Evolutionary conservation across 2,113 vertebrate species (phyloP).

Genomic region (Chrysemys picta): DNA sequence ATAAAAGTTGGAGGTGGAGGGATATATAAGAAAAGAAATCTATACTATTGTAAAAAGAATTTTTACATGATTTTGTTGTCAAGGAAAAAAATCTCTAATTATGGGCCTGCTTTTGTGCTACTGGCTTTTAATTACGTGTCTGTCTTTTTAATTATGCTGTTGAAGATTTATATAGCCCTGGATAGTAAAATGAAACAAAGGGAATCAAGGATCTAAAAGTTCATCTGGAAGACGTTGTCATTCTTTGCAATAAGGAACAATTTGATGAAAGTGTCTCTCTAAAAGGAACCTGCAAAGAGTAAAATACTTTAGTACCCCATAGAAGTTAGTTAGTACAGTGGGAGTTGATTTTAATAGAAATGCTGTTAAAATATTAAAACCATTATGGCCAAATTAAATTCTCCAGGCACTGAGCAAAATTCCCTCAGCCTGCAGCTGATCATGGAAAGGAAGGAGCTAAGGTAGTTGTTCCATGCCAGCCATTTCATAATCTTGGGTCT

Average conservation of each 20-base stretch:
- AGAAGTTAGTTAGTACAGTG: background rate
- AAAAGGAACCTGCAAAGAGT: background rate
- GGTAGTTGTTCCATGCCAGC: background rate
- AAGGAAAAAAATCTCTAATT: background rate
- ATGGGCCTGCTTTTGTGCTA: background rate
- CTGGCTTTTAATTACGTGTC: background rate
- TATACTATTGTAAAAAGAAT: rapidly evolving
- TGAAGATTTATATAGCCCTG: background rate
- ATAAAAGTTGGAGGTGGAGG: background rate
- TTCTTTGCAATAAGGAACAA: background rate
- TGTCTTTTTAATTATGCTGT: background rate
- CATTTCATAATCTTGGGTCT: background rate
- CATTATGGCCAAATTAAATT: background rate
- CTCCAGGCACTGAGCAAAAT: background rate
- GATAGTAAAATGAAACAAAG: background rate
- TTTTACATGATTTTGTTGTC: background rate
- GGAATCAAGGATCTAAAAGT: background rate
- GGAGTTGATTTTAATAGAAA: background rate
- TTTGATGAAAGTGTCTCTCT: background rate
- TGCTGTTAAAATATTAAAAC: background rate
- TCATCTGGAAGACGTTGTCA: background rate
- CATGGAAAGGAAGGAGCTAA: background rate
- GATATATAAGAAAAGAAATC: background rate
- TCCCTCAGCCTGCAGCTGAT: background rate
- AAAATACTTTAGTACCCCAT: background rate